These are phyloP conservation scores for Megalurothrips usitatus DNA, from an alignment of 2,888 invertebrate species.

Conservation along the genomic window DNA sequence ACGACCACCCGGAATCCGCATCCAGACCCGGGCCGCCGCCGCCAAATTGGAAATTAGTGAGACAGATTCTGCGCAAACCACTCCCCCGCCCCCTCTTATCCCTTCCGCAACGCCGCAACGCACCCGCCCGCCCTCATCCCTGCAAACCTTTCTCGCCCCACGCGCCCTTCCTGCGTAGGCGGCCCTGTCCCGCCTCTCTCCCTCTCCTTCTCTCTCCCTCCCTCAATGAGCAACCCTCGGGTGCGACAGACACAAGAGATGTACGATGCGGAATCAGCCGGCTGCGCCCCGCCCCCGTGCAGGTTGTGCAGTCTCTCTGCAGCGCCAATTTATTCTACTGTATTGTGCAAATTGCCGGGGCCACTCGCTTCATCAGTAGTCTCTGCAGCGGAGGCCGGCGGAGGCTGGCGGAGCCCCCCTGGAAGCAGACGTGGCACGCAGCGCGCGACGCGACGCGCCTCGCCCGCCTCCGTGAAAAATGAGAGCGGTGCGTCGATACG, in stretches of 20 bases:
- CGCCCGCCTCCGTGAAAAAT: too few species aligned
- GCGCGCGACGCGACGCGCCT: too few species aligned
- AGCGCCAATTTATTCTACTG: neutral
- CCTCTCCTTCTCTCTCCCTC: neutral
- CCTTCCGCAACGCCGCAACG: neutral
- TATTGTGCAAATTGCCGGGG: neutral
- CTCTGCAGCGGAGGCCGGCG: neutral
- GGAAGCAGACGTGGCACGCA: too few species aligned
- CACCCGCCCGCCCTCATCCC: neutral
- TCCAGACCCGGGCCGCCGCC: neutral
- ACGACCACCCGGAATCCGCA: neutral
- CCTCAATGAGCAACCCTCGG: too few species aligned
- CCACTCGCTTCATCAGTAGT: neutral
- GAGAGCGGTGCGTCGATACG: too few species aligned
- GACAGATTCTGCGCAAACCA: slow-evolving; percentile 4
- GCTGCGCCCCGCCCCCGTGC: too few species aligned
- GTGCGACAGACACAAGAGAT: too few species aligned
- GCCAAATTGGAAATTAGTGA: slow-evolving; percentile 12
- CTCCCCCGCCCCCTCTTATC: neutral
- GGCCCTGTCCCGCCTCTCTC: neutral
- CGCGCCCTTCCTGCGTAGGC: neutral
- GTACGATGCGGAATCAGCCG: too few species aligned
- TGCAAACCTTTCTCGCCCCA: neutral
- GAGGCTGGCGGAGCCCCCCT: neutral
- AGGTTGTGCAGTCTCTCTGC: neutral